Percentiles rank a stretch among this genome's conserved stretches.
Conservation (phyloP, 2,888 invertebrate species). For the Silvanus unidentatus region DNA sequence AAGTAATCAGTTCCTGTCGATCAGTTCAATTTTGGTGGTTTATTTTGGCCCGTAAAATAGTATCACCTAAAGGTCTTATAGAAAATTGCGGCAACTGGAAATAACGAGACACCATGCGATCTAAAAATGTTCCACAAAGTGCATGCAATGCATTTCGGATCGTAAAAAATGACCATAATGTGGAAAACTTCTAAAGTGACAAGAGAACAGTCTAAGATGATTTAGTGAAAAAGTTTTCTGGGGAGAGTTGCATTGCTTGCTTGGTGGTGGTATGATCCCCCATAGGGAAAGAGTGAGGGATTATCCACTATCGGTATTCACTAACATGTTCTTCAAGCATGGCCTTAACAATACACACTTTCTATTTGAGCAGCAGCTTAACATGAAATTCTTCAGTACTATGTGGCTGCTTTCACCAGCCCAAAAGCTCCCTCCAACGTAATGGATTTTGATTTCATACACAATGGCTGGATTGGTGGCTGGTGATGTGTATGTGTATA, state of each 20-base stretch:
- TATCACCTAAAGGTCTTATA: no score
- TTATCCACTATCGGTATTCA: constrained; percentile 45
- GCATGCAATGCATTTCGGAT: no score
- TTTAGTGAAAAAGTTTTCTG: constrained; percentile 27
- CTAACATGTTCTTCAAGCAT: constrained; percentile 35
- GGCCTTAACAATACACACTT: constrained; percentile 25
- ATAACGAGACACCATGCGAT: no score
- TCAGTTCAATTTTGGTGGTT: no score
- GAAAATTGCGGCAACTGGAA: no score
- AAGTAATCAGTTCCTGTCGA: no score
- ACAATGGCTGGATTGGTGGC: constrained; percentile 31
- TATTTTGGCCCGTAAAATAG: no score
- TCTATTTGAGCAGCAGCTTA: constrained; percentile 38
- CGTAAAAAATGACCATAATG: constrained; percentile 10
- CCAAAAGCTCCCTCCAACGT: constrained; percentile 27
- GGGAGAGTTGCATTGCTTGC: constrained; percentile 20
- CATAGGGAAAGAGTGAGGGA: constrained; percentile 26
- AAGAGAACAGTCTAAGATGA: constrained; percentile 30
- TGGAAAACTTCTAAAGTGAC: constrained; percentile 25
- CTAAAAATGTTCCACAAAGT: no score
- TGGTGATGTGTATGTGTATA: neutral
- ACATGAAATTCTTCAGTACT: constrained; percentile 31
- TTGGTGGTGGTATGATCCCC: constrained; percentile 19
- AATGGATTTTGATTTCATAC: constrained; percentile 45
- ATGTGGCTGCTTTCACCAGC: constrained; percentile 24